Percentiles rank a stretch among this genome's conserved stretches.
These are phyloP conservation scores for Nothoprocta pentlandii DNA, from an alignment of 2,113 vertebrate genomes.

Conservation along the genomic window DNA sequence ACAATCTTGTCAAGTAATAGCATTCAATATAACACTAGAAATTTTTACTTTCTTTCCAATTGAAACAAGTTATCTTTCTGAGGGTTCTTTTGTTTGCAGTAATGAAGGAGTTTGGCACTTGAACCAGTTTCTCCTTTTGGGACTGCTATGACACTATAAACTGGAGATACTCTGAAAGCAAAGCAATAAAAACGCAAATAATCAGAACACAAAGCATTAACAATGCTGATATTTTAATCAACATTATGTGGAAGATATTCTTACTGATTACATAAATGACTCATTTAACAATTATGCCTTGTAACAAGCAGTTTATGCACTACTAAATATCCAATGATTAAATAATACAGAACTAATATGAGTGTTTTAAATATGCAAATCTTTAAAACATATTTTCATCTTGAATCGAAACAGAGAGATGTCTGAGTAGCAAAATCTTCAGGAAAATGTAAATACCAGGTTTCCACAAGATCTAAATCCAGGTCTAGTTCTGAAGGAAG, in stretches of 20 bases:
- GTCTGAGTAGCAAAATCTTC: background rate
- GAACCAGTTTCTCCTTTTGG: background rate
- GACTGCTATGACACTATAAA: background rate
- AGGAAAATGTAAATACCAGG: background rate
- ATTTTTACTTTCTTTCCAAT: background rate
- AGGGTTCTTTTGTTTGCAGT: background rate
- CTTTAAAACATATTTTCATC: background rate
- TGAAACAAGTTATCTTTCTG: background rate
- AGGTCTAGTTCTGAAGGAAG: background rate
- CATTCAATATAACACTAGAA: background rate
- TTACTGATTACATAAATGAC: background rate
- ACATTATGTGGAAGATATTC: background rate
- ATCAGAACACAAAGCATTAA: background rate
- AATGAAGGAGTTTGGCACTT: background rate
- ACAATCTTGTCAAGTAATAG: background rate
- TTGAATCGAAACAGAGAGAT: background rate
- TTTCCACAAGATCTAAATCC: background rate
- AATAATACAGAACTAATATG: background rate
- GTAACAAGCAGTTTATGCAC: background rate
- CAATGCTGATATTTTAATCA: background rate
- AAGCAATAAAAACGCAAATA: background rate
- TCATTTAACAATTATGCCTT: background rate
- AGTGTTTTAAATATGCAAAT: background rate
- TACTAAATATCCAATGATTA: background rate
- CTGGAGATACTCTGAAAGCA: background rate